Evolutionary conservation across 2,797 vertebrate genomes (phyloP), one percentile per base, ranked within the genome.

Genomic region (Mareca penelope): DNA sequence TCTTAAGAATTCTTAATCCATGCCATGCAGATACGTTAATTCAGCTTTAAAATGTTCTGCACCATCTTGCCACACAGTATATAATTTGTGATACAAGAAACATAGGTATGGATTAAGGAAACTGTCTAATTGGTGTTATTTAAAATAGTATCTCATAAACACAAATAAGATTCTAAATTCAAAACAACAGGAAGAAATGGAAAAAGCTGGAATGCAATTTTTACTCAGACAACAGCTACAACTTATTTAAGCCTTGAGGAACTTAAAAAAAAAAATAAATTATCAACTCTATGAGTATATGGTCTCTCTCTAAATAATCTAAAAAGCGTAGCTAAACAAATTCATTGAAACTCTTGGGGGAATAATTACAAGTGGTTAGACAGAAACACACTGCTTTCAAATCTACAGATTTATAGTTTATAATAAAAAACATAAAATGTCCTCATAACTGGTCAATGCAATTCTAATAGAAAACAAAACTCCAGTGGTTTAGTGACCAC

Each of bases 361-460:
- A 96, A 96, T 91, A 96, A 96, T 96, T 95, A 89, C 26, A 96
- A 93, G 40, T 35, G 93, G 81, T 92, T 93, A 96, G 28, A 94
- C 28, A 93, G 92, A 96, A 94, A 81, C 24, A 95, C 9, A 87
- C 40, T 78, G 57, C 40, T 96, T 97, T 95, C 89, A 96, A 95
- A 97, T 95, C 84, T 90, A 77, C 85, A 97, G 88, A 95, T 85
- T 46, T 97, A 93, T 28, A 81, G 64, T 81, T 96, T 89, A 84
- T 87, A 89, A 94, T 59, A 90, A 80, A 93, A 96, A 71, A 57
- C 37, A 86, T 70, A 91, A 97, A 96, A 95, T 88, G 53, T 90
- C 75, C 80, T 95, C 63, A 82, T 81, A 68, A 84, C 44, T 37
- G 57, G 79, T 96, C 89, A 93, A 60, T 88, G 63, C 67, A 90